A percentile compares a stretch with the other conserved stretches of the same genome.
These are phyloP conservation scores for Drosophila melanogaster DNA, from an alignment of 1,140 invertebrate species.

Conservation along the genomic window DNA sequence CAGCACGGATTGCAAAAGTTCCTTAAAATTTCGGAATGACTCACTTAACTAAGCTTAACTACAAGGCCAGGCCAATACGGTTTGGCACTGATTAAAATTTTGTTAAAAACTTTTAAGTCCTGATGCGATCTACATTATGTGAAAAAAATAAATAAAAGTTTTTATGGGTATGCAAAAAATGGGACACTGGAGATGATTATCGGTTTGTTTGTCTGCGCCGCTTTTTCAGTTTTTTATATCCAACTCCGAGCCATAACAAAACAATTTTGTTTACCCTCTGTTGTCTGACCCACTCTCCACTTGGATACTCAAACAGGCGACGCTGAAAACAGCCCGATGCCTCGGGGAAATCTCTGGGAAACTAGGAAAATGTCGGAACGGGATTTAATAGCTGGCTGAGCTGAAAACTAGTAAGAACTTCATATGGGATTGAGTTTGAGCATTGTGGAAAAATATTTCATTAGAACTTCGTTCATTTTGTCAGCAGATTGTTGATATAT, in stretches of 20 bases:
- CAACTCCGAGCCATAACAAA: constrained; percentile 3
- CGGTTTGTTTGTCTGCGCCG: background rate
- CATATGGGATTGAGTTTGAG: background rate
- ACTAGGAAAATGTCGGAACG: constrained; percentile 5
- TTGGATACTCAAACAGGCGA: constrained; percentile 7
- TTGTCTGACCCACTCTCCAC: constrained; percentile 11
- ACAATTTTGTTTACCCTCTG: constrained; percentile 9
- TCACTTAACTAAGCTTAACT: background rate
- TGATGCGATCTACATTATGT: background rate
- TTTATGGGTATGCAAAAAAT: background rate
- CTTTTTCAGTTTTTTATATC: constrained; percentile 5
- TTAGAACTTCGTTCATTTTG: background rate
- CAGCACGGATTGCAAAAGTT: background rate
- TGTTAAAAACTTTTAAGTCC: background rate
- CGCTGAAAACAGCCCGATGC: constrained; percentile 2
- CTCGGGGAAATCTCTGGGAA: constrained; percentile 12
- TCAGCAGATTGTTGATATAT: background rate
- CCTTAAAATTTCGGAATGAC: background rate
- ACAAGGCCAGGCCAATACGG: constrained; percentile 6
- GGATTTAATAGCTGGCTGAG: background rate
- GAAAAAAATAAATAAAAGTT: constrained; percentile 5
- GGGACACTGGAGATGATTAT: constrained; percentile 7
- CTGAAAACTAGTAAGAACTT: background rate
- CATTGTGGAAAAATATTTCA: background rate
- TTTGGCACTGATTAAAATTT: background rate